phyloP scores from a whole-genome alignment of 1,140 invertebrate species.

The Bombus breviceps region DNA sequence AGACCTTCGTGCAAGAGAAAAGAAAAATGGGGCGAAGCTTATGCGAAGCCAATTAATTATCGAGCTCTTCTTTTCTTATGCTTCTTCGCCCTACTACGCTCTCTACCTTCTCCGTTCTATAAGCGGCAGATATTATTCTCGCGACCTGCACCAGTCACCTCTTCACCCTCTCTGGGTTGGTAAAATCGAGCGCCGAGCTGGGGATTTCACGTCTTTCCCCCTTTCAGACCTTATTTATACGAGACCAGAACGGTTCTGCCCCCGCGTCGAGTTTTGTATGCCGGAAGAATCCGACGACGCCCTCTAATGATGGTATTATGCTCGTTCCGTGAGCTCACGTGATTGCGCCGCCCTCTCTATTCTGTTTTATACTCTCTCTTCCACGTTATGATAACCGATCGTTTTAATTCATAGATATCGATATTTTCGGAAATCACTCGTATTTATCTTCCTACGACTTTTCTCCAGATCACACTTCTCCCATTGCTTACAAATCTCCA shows the following conservation, averaged over 20 bases:
- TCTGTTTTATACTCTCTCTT: not conserved
- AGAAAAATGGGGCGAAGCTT: conserved; percentile 65
- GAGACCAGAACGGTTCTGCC: conserved; percentile 44
- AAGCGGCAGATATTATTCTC: conserved; percentile 56
- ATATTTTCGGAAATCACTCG: not conserved
- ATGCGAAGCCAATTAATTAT: conserved; percentile 70
- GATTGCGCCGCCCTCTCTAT: conserved; percentile 35
- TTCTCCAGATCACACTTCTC: not conserved
- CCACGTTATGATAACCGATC: not conserved
- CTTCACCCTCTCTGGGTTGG: not conserved
- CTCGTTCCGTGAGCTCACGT: conserved; percentile 56
- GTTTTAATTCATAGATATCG: too few species aligned
- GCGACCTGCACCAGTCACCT: not conserved
- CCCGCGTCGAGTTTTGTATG: conserved; percentile 62
- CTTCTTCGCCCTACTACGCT: not conserved
- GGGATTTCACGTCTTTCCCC: conserved; percentile 40
- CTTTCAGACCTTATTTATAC: conserved; percentile 38
- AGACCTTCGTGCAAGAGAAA: conserved; percentile 30
- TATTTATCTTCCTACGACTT: not conserved
- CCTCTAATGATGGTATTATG: conserved; percentile 71
- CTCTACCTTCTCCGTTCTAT: not conserved
- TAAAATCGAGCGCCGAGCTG: conserved; percentile 52
- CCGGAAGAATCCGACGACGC: conserved; percentile 63
- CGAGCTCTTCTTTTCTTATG: conserved; percentile 42
- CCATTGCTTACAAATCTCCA: too few species aligned